Conservation (phyloP, 2,113 vertebrate species). For the Cepphus grylle region DNA sequence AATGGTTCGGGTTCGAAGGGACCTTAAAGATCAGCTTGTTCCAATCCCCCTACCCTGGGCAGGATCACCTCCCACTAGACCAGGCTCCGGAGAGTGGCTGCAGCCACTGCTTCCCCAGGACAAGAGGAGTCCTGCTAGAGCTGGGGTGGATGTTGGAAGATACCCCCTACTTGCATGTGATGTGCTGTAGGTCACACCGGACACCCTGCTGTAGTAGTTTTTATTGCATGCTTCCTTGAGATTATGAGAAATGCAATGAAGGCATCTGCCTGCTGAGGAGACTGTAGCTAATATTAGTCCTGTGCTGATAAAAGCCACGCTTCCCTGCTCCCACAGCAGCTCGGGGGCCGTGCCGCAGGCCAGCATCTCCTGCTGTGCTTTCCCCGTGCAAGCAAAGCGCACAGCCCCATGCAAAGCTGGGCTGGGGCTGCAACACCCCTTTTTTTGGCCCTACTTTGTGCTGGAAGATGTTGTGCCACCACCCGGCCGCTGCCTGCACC, state of each 20-base stretch:
- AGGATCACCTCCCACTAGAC: too few relatives aligned
- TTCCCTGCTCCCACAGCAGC: background rate
- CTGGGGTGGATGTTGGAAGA: background rate
- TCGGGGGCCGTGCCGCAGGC: accelerated
- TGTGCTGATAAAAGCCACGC: accelerated
- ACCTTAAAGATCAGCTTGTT: too few relatives aligned
- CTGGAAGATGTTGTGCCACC: background rate
- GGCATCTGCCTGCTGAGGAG: background rate
- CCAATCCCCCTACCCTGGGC: too few relatives aligned
- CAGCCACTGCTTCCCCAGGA: background rate
- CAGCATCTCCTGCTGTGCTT: background rate
- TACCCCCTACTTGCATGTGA: background rate
- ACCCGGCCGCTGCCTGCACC: background rate
- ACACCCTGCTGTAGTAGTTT: background rate
- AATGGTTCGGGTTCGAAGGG: too few relatives aligned
- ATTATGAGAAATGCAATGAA: background rate
- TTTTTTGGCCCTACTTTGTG: background rate
- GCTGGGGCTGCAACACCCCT: background rate
- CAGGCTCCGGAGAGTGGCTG: too few relatives aligned
- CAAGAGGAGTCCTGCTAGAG: background rate
- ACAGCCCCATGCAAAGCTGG: accelerated
- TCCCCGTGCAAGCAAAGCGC: background rate
- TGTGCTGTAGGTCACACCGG: background rate
- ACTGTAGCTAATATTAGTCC: background rate
- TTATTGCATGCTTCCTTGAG: background rate